Percentiles rank a stretch among this genome's conserved stretches.
Evolutionary conservation across 2,888 invertebrate genomes (phyloP).

Genomic region (Nomada goodeniana): DNA sequence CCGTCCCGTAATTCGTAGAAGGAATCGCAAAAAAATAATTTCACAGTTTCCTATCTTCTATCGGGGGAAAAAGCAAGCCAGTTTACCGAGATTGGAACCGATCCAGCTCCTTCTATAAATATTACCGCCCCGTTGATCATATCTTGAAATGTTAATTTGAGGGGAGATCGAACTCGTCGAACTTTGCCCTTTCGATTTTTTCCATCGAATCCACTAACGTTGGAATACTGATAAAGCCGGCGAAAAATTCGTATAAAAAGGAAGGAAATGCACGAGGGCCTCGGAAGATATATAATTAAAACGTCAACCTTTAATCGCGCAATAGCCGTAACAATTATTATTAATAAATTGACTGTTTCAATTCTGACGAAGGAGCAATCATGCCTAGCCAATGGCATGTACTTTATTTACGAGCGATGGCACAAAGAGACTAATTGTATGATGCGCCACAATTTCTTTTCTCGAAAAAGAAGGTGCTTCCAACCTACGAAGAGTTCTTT

Average conservation of each 20-base stretch:
- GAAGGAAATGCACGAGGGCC: neutral
- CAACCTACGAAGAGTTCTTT: neutral
- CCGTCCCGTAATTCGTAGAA: slow-evolving; percentile 20
- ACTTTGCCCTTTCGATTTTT: neutral
- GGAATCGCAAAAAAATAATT: slow-evolving; percentile 34
- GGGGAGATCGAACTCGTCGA: slow-evolving; percentile 7
- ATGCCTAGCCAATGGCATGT: neutral
- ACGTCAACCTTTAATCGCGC: too few relatives aligned
- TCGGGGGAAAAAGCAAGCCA: slow-evolving; percentile 9
- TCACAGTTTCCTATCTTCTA: slow-evolving; percentile 39
- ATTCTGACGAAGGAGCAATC: neutral
- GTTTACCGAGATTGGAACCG: slow-evolving; percentile 42
- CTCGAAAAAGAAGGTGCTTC: neutral
- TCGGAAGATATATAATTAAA: neutral
- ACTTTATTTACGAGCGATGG: neutral
- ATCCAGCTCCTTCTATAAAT: slow-evolving; percentile 53
- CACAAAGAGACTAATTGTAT: neutral
- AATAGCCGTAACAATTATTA: too few relatives aligned
- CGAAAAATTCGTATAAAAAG: too few relatives aligned
- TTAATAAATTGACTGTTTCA: neutral
- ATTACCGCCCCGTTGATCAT: slow-evolving; percentile 50
- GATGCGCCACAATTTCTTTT: slow-evolving; percentile 1
- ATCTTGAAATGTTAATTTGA: slow-evolving; percentile 41
- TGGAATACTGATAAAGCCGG: neutral
- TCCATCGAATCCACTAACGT: neutral